Base-by-base conservation (phyloP, 2,888 invertebrate species). In the Clunio marinus region DNA sequence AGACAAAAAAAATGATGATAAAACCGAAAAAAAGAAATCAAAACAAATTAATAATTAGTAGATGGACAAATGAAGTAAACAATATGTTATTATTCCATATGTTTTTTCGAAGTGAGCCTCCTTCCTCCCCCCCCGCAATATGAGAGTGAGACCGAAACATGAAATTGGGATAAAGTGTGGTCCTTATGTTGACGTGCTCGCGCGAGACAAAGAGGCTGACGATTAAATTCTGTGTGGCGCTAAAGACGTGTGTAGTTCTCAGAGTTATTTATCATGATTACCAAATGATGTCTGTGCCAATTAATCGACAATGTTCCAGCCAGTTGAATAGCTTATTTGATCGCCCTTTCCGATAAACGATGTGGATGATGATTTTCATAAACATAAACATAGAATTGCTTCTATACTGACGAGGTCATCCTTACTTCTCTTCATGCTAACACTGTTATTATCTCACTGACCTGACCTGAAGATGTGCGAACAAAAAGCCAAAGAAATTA, bases 51-150 rank as follows among this genome's bases (percentile, higher is more conserved):
- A 13, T 60, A 37, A 60, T 35, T 17, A 37, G 24, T 37, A 41
- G 35, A 46, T 63, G 63, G 37, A 63, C 37, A 60, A 37, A 46
- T 17, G 24, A 20, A 63, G 63, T 63, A 63, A 63, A 63, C 63
- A 63, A 63, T 63, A 10, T 60, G 63, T 63, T 63, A 63, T 63
- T 63, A 63, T 63, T 63, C 63, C 63, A 63, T 62, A 78, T 78
- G 76, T 77, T 78, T 78, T 77, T 77, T 77, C 75, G 75, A 77
- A 78, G 77, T 77, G 76, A 75, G 74, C 75, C 73, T 74, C 73
- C 73, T 72, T 51, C 51, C 51, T 13, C 45, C 51, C 51, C 45
- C 45, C 51, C 45, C 24, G 22, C 20, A 46, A 63, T 45, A 37
- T 63, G 63, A 60, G 60, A 28, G 60, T 24, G 60, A 60, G 60